A percentile compares a stretch with the other conserved stretches of the same genome.
Conservation (phyloP, 2,888 invertebrate species). For the Drosophila buzzatii region DNA sequence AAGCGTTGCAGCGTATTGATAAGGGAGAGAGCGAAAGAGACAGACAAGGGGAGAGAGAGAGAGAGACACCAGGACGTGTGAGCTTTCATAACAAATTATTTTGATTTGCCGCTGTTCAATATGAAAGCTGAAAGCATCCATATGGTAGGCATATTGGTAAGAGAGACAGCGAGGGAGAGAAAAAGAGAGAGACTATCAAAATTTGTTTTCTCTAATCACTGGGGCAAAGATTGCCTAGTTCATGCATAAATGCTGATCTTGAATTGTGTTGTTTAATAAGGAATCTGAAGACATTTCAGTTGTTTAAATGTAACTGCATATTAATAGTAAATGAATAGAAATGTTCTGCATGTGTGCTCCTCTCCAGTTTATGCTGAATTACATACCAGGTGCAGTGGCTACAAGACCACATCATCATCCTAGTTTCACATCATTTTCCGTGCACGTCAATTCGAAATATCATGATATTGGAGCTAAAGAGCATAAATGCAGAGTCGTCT, state of each 20-base stretch:
- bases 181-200: too few relatives aligned
- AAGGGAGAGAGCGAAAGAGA: background rate
- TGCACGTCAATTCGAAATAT: background rate
- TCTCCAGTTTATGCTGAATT: background rate
- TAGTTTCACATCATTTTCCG: background rate
- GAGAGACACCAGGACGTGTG: too few relatives aligned
- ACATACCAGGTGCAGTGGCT: background rate
- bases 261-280: too few relatives aligned
- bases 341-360: background rate
- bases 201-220: too few relatives aligned
- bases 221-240: too few relatives aligned
- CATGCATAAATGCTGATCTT: too few relatives aligned
- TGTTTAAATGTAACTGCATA: too few relatives aligned
- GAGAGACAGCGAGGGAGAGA: too few relatives aligned
- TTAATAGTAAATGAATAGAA: too few relatives aligned
- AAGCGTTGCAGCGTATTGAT: background rate
- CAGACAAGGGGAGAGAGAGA: too few relatives aligned
- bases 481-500: conserved; percentile 2
- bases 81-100: background rate
- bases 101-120: background rate
- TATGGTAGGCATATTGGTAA: too few relatives aligned
- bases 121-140: background rate
- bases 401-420: background rate
- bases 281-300: too few relatives aligned
- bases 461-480: background rate